Base-by-base conservation (phyloP, 2,888 invertebrate species). In the Aquatica leii region DNA sequence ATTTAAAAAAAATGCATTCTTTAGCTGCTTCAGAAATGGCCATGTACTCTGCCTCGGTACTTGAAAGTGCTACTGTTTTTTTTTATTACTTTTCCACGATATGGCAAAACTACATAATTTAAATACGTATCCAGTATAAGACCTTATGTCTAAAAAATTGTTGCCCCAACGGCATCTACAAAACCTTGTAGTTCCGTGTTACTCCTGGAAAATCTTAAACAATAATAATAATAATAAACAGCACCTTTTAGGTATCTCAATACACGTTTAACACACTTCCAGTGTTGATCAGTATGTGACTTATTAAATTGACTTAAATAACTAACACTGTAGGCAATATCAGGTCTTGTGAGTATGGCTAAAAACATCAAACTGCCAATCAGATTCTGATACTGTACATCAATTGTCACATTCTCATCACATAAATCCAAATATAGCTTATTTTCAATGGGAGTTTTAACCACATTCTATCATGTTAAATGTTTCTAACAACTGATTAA, bases 21-120 rank as follows among this genome's bases (percentile, higher is more conserved):
- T 34, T 51, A 15, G n/a, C 9, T 2, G 15, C 51, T 14, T 51
- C 34, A n/a, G 34, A 14, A 15, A 51, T 14, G 9, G 34, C 34
- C 1, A 34, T 8, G 5, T 51, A 51, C 15, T 51, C 51, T 12
- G 51, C 34, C 17, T 51, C 51, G 8, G 51, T 51, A 14, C 34
- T 34, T 34, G 34, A 51, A 1, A 51, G 6, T 2, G 24, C 11
- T 31, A 51, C 51, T 1, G 14, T 14, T n/a, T 8, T 8, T n/a
- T 51, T 31, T 34, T 51, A 34, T 11, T 51, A 34, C 1, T 31
- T 8, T 15, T 51, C 15, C 51, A 31, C 31, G 12, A 9, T 31
- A 14, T 34, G 14, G 17, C 15, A 9, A 34, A 12, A 14, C 34
- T 11, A 34, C 6, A 4, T 1, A 34, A 15, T 35, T 51, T 51